Percentiles rank a stretch among this genome's conserved stretches.
phyloP scores from a whole-genome alignment of 2,888 invertebrate genomes.

The Ophonus ardosiacus region DNA sequence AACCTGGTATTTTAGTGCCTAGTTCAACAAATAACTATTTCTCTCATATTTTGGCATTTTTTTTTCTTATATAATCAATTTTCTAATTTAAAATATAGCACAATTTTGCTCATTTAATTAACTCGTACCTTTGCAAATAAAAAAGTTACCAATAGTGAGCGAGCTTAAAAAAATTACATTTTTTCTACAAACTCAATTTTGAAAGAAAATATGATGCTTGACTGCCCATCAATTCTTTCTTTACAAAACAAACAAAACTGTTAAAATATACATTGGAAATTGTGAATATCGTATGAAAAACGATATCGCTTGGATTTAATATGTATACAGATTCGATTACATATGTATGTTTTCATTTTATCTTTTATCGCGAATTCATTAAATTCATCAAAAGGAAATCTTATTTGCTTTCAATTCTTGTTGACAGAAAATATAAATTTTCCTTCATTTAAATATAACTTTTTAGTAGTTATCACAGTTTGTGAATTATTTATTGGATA shows the following conservation, averaged over 20 bases:
- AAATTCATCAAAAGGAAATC: not conserved
- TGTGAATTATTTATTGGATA: not conserved
- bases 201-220: slow-evolving; percentile 26
- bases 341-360: slow-evolving; percentile 23
- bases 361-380: slow-evolving; percentile 11
- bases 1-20: too few species aligned
- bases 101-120: too few species aligned
- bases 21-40: too few species aligned
- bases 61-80: too few species aligned
- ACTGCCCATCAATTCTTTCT: slow-evolving; percentile 16
- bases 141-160: too few species aligned
- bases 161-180: not conserved
- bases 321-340: slow-evolving; percentile 32
- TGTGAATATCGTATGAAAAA: not conserved
- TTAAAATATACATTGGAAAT: not conserved
- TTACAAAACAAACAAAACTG: slow-evolving; percentile 18
- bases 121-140: too few species aligned
- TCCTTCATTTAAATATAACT: not conserved
- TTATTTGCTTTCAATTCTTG: not conserved
- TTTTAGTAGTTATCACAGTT: not conserved
- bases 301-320: slow-evolving; percentile 4
- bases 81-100: too few species aligned
- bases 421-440: not conserved
- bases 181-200: slow-evolving; percentile 5
- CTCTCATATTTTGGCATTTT: too few species aligned